Evolutionary conservation across 2,888 invertebrate genomes (phyloP).

Genomic region (Tinea pellionella): DNA sequence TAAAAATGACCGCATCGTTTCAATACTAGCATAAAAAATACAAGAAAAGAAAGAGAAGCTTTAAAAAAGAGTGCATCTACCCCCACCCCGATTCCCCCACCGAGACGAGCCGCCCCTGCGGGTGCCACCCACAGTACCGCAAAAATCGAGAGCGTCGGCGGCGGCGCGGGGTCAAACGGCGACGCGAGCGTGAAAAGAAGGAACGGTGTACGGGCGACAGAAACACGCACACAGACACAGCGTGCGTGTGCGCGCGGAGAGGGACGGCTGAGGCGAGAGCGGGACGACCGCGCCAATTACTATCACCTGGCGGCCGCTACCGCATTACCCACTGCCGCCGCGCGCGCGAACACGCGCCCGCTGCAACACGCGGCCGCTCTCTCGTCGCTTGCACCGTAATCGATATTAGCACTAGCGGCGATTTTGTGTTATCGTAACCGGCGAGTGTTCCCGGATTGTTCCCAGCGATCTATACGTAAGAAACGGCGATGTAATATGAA

Average conservation of each 20-base stretch:
- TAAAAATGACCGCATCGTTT: slow-evolving; percentile 65
- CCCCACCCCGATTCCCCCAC: slow-evolving; percentile 61
- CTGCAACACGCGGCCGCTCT: slow-evolving; percentile 60
- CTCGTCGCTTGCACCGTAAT: slow-evolving; percentile 46
- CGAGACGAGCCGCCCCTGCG: slow-evolving; percentile 60
- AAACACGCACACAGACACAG: slow-evolving; percentile 44
- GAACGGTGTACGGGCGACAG: slow-evolving; percentile 51
- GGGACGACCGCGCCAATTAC: slow-evolving; percentile 72
- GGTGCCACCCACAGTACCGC: slow-evolving; percentile 74
- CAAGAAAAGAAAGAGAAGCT: slow-evolving; percentile 70
- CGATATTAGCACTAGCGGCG: slow-evolving; percentile 43
- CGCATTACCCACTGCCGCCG: slow-evolving; percentile 72
- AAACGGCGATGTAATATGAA: slow-evolving; percentile 10
- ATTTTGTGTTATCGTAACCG: slow-evolving; percentile 31
- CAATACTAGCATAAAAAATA: slow-evolving; percentile 65
- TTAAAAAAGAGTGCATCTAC: slow-evolving; percentile 67
- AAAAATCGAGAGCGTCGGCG: slow-evolving; percentile 72
- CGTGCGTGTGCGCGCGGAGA: slow-evolving; percentile 60
- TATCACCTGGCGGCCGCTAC: slow-evolving; percentile 74
- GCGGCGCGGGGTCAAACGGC: slow-evolving; percentile 67
- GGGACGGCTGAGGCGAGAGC: slow-evolving; percentile 62
- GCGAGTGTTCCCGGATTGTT: slow-evolving; percentile 27
- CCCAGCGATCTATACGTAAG: neutral
- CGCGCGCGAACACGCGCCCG: slow-evolving; percentile 71
- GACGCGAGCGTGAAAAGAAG: slow-evolving; percentile 68